phyloP scores from a whole-genome alignment of 2,888 invertebrate genomes.

The Tolmerus cingulatus region DNA sequence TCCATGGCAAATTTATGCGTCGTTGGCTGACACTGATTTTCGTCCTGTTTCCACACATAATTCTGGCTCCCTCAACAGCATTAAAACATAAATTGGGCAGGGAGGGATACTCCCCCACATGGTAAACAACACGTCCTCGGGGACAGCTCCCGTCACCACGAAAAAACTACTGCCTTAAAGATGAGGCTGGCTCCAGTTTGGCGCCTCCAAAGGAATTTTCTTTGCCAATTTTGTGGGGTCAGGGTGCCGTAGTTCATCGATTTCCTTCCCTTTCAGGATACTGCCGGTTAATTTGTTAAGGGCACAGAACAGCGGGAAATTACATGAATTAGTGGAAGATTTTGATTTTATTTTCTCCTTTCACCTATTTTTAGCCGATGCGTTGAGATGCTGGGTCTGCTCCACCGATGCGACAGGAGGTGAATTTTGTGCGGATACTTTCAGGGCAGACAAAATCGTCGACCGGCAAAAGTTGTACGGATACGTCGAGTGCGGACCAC shows the following conservation, averaged over 20 bases:
- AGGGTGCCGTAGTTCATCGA: background rate
- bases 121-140: background rate
- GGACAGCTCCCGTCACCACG: background rate
- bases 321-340: background rate
- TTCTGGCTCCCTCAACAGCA: background rate
- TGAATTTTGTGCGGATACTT: slow-evolving; percentile 72
- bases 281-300: background rate
- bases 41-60: background rate
- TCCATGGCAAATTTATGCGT: background rate
- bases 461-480: slow-evolving; percentile 47
- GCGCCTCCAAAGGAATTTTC: background rate
- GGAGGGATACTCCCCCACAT: background rate
- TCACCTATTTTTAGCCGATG: slow-evolving; percentile 8
- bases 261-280: background rate
- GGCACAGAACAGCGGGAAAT: background rate
- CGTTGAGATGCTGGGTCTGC: slow-evolving; percentile 74
- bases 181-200: background rate
- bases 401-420: slow-evolving; percentile 68
- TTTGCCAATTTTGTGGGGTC: background rate
- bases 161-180: background rate
- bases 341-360: slow-evolving; percentile 1
- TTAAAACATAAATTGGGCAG: background rate
- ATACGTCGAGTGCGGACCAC: slow-evolving; percentile 53
- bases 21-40: background rate
- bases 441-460: slow-evolving; percentile 64